Evolutionary conservation across 1,140 invertebrate genomes (phyloP), one percentile per base, ranked within the genome.

Genomic region (Triops cancriformis): DNA sequence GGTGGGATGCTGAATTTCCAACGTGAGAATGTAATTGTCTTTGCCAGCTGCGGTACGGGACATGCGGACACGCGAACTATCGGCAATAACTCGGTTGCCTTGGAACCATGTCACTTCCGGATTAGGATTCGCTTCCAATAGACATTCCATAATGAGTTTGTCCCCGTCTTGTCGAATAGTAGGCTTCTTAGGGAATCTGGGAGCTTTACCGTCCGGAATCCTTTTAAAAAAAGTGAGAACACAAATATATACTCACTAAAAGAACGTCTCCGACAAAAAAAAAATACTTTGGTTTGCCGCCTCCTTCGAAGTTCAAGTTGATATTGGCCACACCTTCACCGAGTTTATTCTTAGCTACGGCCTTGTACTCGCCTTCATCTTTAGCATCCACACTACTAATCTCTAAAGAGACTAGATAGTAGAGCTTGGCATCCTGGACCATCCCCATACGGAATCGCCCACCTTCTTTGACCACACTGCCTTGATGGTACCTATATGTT

Each of bases 91-190:
- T 85, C 91, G 93, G 81, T 90, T 90, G 73, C 93, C 94, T 82
- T 96, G 94, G 73, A 79, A 98, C 96, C 96, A 98, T 6, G 92
- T 94, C 81, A 98, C 97, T 82, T 98, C 95, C 77, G 96, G 96
- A 73, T 94, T 89, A 26, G 96, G 96, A 86, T 97, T 91, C 72
- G 96, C 95, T 88, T 98, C 96, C 84, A 98, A 86, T 82, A 96
- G 87, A 85, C 96, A 98, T 87, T 98, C 95, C 94, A 98, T 96
- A 80, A 98, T 91, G 80, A 98, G 88, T 75, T 94, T 84, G 84
- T 97, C 95, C 72, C 95, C 96, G 80, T 96, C 93, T 88, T 98
- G 96, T 81, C 94, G 90, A 81, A 98, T 98, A 41, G 94, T 96
- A 76, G 96, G 96, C 85, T 98, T 98, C 88, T 97, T 97, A 72